Base-by-base conservation (phyloP, 2,888 invertebrate species). In the Drosophila pseudotakahashii region DNA sequence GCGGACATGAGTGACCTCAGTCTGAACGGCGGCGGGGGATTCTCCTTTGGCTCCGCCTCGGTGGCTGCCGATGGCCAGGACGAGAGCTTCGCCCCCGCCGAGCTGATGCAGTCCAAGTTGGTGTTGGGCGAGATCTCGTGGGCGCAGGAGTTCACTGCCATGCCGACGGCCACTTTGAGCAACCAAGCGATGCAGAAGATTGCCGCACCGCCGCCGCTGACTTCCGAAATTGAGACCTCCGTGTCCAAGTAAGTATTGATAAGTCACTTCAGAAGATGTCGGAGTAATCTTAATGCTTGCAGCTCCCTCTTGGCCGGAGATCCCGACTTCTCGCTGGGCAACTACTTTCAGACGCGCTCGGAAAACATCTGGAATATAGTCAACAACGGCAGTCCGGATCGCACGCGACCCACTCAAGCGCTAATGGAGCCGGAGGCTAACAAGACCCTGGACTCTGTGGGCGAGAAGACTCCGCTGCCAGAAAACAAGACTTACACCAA, bases 121-220 rank as follows among this genome's bases (percentile, higher is more conserved):
- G 59, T 88, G 13, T 76, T 79, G 39, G 92, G 91, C 60, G 92
- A 92, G 68, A 88, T 89, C 10, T 81, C 88, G 1, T 92, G 92
- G 91, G 91, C 91, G 0, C 86, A 91, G 26, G 89, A 92, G 60
- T 91, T 78, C 69, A 91, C 91, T 0, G 84, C 87, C 1, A 91
- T 92, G 53, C 92, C 92, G n/a, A 70, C 82, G 39, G 81, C 82
- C 16, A 81, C 79, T 1, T 59, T 90, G 2, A 91, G 88, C 67
- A 81, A 88, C 54, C 72, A 84, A 48, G 89, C 89, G 3, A 79
- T 89, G 61, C 77, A 78, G 19, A 89, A 85, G 42, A 73, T 72
- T 7, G 62, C 63, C 13, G 68, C 71, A 0, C 72, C 78, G 1
- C 44, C 68, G 0, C 55, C 58, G 47, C 11, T 34, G 4, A n/a